phyloP scores from a whole-genome alignment of 2,113 vertebrate species.

The Bettongia penicillata region DNA sequence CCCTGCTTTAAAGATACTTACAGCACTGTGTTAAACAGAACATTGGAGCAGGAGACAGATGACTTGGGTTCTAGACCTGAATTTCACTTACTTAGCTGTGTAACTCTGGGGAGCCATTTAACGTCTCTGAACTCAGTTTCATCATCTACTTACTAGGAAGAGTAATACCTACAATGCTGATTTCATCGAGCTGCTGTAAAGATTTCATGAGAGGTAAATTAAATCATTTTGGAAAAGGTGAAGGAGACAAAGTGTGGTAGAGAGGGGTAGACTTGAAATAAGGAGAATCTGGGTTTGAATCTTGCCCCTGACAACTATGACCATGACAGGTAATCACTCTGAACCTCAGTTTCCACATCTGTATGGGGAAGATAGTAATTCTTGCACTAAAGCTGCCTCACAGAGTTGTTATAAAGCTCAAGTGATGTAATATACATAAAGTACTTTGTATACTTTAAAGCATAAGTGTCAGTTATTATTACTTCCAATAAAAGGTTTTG shows the following conservation, averaged over 20 bases:
- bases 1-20: background rate
- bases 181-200: background rate
- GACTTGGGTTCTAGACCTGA: background rate
- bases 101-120: background rate
- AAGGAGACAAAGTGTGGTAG: background rate
- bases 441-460: background rate
- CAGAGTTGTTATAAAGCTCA: rapidly evolving
- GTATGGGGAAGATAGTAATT: background rate
- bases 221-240: background rate
- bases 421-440: background rate
- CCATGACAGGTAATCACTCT: background rate
- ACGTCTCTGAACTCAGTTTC: background rate
- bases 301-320: background rate
- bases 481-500: rapidly evolving
- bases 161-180: background rate
- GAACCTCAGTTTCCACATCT: background rate
- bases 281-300: background rate
- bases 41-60: background rate
- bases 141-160: background rate
- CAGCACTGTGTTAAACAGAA: background rate
- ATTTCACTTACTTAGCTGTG: background rate
- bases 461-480: background rate
- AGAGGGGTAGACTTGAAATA: background rate
- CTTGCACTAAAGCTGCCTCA: rapidly evolving
- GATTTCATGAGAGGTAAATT: background rate